phyloP scores from a whole-genome alignment of 2,888 invertebrate species.

The Trisateles emortualis region DNA sequence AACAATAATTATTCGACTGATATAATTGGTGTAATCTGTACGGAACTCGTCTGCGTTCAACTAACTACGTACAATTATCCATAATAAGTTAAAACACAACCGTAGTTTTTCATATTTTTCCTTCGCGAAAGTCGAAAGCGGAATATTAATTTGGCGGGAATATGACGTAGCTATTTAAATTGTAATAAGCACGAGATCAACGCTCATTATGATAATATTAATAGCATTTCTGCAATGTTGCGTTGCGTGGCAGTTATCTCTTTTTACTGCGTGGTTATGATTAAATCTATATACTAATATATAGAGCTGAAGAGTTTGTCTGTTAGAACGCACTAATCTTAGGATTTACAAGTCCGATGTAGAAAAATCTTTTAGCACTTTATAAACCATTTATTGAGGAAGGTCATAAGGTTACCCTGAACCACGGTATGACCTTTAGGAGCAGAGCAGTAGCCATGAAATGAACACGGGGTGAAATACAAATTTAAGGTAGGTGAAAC shows the following conservation, averaged over 20 bases:
- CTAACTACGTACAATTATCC: conserved; percentile 18
- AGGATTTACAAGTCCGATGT: no score
- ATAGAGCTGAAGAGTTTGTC: no score
- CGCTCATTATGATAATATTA: conserved; percentile 53
- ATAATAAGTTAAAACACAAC: conserved; percentile 19
- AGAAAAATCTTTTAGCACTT: no score
- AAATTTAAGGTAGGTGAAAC: no score
- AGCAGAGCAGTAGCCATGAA: no score
- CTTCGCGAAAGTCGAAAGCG: conserved; percentile 62
- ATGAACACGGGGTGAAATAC: no score
- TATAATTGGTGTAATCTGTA: conserved; percentile 12
- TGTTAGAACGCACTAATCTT: no score
- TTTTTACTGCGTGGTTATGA: conserved; percentile 13
- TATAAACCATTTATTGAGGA: no score
- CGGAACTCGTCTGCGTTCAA: conserved; percentile 25
- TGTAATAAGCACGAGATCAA: conserved; percentile 46
- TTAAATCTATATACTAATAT: no score
- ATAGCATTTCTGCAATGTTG: conserved; percentile 41
- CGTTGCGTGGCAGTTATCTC: conserved; percentile 35
- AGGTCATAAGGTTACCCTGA: no score
- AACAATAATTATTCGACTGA: background rate
- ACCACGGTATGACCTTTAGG: no score
- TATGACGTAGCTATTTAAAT: conserved; percentile 44
- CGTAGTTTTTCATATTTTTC: conserved; percentile 44
- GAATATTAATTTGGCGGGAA: conserved; percentile 43